Evolutionary conservation across 23 tunicate genomes (phyloP).

Genomic region (Ascidia mentula): DNA sequence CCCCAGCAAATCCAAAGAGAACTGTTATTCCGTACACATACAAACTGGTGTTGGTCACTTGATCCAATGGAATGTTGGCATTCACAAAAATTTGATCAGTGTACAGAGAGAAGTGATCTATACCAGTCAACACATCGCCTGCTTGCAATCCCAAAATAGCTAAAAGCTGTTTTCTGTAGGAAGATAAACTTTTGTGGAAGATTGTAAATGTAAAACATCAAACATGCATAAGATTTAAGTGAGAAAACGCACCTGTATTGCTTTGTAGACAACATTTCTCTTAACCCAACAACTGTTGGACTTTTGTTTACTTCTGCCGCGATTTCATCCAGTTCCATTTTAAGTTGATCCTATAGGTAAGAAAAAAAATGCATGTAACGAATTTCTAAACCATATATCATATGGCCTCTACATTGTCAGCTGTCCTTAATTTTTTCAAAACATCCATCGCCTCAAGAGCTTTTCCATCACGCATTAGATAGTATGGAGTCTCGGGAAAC

Average conservation of each 20-base stretch:
- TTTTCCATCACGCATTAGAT: neutral
- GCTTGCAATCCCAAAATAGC: neutral
- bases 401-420: neutral
- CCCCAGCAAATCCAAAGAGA: too few relatives aligned
- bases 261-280: neutral
- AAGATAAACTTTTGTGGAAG: too few relatives aligned
- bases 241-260: neutral
- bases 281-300: neutral
- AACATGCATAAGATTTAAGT: too few relatives aligned
- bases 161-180: too few relatives aligned
- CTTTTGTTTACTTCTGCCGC: neutral
- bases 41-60: neutral
- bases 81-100: neutral
- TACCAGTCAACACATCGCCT: neutral
- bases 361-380: too few relatives aligned
- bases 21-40: too few relatives aligned
- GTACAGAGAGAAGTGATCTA: neutral
- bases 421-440: neutral
- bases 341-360: neutral
- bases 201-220: too few relatives aligned
- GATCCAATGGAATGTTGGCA: neutral
- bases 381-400: too few relatives aligned
- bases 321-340: neutral
- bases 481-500: conserved; percentile 9
- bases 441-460: neutral